phyloP scores from a whole-genome alignment of 2,113 vertebrate species.

The Amazona vittata region DNA sequence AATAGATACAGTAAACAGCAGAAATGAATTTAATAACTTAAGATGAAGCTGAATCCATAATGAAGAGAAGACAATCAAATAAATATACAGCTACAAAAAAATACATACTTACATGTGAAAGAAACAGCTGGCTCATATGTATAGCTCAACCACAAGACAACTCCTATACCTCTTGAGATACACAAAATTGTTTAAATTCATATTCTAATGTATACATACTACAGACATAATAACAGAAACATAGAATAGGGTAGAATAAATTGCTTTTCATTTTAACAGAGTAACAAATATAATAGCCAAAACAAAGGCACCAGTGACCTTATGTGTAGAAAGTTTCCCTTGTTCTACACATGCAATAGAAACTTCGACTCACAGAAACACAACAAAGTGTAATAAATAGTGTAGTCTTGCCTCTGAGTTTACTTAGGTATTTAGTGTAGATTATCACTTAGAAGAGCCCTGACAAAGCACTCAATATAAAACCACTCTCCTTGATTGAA shows the following conservation, averaged over 20 bases:
- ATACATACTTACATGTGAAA: neutral
- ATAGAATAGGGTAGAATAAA: neutral
- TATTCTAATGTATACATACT: neutral
- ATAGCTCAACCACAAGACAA: neutral
- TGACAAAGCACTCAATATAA: neutral
- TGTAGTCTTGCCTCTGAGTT: neutral
- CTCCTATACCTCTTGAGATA: neutral
- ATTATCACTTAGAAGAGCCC: neutral
- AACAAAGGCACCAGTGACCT: neutral
- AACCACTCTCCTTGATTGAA: neutral
- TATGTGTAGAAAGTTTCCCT: neutral
- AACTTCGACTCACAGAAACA: neutral
- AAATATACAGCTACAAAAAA: neutral
- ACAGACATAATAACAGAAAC: neutral
- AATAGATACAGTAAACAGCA: neutral
- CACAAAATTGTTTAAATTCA: neutral
- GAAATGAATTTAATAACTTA: constrained; percentile 27
- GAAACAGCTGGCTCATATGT: neutral
- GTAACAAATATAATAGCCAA: neutral
- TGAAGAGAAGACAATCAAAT: neutral
- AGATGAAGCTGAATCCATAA: neutral
- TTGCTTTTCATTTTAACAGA: neutral
- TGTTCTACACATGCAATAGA: neutral
- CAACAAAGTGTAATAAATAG: neutral
- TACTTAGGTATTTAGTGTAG: neutral